phyloP scores from a whole-genome alignment of 2,797 vertebrate species.

The Mus minutoides region DNA sequence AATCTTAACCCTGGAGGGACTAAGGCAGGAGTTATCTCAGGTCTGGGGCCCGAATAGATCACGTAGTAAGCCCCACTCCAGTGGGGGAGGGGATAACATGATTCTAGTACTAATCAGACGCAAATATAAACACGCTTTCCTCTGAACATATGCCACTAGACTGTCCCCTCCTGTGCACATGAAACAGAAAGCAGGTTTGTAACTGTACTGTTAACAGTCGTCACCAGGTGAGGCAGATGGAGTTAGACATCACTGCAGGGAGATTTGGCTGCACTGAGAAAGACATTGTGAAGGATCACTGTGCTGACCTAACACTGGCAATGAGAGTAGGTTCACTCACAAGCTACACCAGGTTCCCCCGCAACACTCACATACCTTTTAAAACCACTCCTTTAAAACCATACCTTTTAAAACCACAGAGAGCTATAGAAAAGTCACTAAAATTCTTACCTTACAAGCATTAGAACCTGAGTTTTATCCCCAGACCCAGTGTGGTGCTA shows the following conservation, averaged over 20 bases:
- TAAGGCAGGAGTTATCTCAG: not conserved
- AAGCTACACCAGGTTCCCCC: not conserved
- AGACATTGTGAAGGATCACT: too few relatives aligned
- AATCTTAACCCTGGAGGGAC: not conserved
- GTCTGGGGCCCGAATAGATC: not conserved
- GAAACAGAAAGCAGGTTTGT: not conserved
- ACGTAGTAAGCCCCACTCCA: not conserved
- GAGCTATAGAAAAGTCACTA: not conserved
- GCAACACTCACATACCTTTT: not conserved
- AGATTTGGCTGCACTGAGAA: not conserved
- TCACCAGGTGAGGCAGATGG: not conserved
- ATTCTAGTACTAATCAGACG: not conserved
- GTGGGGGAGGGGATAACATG: not conserved
- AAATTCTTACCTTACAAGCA: not conserved
- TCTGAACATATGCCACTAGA: not conserved
- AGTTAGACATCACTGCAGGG: not conserved
- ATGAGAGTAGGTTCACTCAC: not conserved
- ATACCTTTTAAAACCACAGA: not conserved
- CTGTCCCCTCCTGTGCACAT: not conserved
- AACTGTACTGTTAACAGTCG: not conserved
- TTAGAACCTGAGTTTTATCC: not conserved
- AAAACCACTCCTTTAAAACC: too few relatives aligned
- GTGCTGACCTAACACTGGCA: not conserved
- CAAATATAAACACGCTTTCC: not conserved
- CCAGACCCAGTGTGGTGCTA: not conserved